phyloP scores from a whole-genome alignment of 2,888 invertebrate genomes.

The Temnothorax unifasciatus region DNA sequence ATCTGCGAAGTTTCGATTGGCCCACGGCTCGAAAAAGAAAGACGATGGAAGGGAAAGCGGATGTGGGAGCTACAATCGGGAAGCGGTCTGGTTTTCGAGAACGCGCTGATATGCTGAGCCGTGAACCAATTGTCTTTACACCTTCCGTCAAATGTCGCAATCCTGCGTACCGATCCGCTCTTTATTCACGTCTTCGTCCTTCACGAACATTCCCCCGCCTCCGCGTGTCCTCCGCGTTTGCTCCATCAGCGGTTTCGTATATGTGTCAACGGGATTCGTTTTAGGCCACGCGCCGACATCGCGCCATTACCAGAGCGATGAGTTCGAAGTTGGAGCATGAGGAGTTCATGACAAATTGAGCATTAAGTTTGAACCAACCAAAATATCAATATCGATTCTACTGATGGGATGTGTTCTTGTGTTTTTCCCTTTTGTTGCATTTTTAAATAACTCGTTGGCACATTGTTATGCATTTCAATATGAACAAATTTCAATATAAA shows the following conservation, averaged over 20 bases:
- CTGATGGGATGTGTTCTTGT: background rate
- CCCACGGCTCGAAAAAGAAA: slow-evolving; percentile 67
- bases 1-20: slow-evolving; percentile 58
- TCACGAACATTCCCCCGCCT: slow-evolving; percentile 31
- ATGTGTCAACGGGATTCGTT: slow-evolving; percentile 13
- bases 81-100: background rate
- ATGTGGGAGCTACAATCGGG: slow-evolving; percentile 19
- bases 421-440: background rate
- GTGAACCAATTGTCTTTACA: slow-evolving; percentile 71
- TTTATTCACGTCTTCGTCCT: slow-evolving; percentile 35
- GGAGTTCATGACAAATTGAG: background rate
- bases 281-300: slow-evolving; percentile 35
- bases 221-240: slow-evolving; percentile 32
- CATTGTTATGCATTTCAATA: background rate
- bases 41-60: background rate
- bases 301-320: slow-evolving; percentile 5
- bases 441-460: slow-evolving; percentile 22
- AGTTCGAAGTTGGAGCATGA: background rate
- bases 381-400: background rate
- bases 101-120: slow-evolving; percentile 57
- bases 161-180: slow-evolving; percentile 54
- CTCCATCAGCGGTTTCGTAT: background rate
- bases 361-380: background rate
- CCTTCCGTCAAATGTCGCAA: slow-evolving; percentile 56
- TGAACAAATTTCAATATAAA: background rate